Percentiles rank a stretch among this genome's conserved stretches.
Conservation (phyloP, 2,113 vertebrate genomes). For the Ochotona curzoniae region DNA sequence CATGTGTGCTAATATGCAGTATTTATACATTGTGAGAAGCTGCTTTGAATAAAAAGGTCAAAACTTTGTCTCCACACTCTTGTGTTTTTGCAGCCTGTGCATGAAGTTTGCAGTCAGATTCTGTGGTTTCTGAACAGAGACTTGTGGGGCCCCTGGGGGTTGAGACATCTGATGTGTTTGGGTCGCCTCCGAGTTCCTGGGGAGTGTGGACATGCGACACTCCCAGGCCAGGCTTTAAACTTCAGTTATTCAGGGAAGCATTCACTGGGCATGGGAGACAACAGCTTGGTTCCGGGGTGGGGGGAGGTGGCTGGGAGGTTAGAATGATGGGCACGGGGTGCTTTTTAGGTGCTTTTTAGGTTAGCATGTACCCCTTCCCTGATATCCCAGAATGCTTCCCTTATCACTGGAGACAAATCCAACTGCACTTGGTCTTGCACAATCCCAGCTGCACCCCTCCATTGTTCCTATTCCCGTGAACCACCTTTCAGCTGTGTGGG, state of each 20-base stretch:
- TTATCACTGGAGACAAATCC: neutral
- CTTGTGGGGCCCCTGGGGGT: neutral
- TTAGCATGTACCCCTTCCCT: neutral
- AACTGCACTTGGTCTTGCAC: accelerated
- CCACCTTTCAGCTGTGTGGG: neutral
- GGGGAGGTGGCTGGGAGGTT: too few relatives aligned
- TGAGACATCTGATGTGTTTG: neutral
- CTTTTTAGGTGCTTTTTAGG: neutral
- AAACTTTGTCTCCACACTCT: constrained; percentile 80
- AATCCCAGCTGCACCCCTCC: neutral
- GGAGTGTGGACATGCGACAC: neutral
- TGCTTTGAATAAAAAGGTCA: constrained; percentile 95
- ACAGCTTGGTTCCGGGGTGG: neutral
- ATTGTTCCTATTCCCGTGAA: accelerated
- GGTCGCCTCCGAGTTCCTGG: neutral
- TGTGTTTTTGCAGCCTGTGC: neutral
- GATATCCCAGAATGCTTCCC: neutral
- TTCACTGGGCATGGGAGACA: neutral
- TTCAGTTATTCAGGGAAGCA: neutral
- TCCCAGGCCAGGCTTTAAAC: neutral
- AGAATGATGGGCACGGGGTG: neutral
- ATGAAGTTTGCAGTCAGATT: neutral
- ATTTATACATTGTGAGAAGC: constrained; percentile 94
- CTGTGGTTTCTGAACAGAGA: constrained; percentile 25
- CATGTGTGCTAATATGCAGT: constrained; percentile 93